Conservation (phyloP, 2,888 invertebrate species). For the Pyrrhia umbra region DNA sequence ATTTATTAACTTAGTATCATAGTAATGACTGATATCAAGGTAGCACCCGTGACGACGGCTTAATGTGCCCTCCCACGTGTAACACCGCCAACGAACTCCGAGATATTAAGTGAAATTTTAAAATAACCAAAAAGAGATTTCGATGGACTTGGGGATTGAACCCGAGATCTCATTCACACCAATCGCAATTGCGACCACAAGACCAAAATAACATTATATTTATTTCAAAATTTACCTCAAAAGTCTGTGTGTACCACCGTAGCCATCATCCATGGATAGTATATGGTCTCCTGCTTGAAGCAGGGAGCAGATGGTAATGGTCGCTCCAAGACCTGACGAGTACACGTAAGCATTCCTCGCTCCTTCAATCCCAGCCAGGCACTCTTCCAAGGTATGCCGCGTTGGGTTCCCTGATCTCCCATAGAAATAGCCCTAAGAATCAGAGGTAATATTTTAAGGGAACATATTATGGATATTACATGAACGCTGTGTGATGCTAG, state of each 20-base stretch:
- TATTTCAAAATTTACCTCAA: slow-evolving; percentile 8
- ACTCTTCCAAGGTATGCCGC: slow-evolving; percentile 95
- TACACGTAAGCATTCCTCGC: slow-evolving; percentile 95
- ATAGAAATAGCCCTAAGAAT: slow-evolving; percentile 95
- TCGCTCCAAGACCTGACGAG: slow-evolving; percentile 61
- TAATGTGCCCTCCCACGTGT: no score
- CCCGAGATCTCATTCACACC: no score
- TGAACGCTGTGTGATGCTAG: no score
- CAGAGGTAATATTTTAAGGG: background rate
- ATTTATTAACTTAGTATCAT: background rate
- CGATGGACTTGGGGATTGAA: no score
- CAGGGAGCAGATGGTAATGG: slow-evolving; percentile 18
- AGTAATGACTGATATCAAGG: no score
- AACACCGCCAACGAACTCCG: no score
- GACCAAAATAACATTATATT: no score
- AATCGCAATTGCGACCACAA: no score
- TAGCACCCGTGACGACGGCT: no score
- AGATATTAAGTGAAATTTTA: no score
- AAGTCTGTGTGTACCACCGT: slow-evolving; percentile 23
- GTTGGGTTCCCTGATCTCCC: slow-evolving; percentile 98
- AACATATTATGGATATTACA: no score
- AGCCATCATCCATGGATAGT: slow-evolving; percentile 32
- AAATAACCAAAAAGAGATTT: no score
- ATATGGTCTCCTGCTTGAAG: slow-evolving; percentile 27
- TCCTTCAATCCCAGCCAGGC: slow-evolving; percentile 96